phyloP scores from a whole-genome alignment of 2,113 vertebrate species.

The Ceyx cyanopectus region DNA sequence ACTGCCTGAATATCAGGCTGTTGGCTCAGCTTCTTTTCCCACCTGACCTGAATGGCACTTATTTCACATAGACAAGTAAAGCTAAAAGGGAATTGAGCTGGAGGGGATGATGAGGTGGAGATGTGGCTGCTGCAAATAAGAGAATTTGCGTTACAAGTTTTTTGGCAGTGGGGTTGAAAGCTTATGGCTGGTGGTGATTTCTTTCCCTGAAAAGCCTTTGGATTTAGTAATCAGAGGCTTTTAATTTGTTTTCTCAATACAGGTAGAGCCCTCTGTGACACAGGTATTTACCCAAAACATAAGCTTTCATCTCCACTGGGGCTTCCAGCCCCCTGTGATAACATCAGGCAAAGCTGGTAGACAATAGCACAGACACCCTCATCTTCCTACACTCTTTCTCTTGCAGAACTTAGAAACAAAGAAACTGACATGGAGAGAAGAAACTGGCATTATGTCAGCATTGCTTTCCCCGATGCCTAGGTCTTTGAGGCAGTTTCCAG shows the following conservation, averaged over 20 bases:
- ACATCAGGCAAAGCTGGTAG: not conserved
- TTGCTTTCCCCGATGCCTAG: not conserved
- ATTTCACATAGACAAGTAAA: not conserved
- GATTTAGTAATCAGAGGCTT: not conserved
- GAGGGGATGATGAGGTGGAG: not conserved
- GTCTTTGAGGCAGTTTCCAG: not conserved
- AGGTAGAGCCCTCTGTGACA: not conserved
- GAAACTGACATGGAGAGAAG: not conserved
- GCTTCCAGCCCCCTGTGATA: not conserved
- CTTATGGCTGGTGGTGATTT: not conserved
- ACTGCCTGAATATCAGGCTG: not conserved
- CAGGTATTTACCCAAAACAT: not conserved
- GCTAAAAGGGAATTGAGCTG: not conserved
- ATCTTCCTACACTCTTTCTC: not conserved
- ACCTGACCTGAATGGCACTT: not conserved
- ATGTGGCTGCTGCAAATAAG: not conserved
- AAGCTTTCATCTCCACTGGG: not conserved
- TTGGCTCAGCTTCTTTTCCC: not conserved
- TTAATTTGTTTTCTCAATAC: not conserved
- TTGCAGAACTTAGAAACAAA: not conserved
- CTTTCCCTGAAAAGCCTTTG: not conserved
- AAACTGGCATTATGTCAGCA: not conserved
- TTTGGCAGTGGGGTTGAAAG: not conserved
- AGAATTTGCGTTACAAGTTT: not conserved
- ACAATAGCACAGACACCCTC: not conserved